Conservation (phyloP, 1,140 invertebrate genomes). For the Atta texana region DNA sequence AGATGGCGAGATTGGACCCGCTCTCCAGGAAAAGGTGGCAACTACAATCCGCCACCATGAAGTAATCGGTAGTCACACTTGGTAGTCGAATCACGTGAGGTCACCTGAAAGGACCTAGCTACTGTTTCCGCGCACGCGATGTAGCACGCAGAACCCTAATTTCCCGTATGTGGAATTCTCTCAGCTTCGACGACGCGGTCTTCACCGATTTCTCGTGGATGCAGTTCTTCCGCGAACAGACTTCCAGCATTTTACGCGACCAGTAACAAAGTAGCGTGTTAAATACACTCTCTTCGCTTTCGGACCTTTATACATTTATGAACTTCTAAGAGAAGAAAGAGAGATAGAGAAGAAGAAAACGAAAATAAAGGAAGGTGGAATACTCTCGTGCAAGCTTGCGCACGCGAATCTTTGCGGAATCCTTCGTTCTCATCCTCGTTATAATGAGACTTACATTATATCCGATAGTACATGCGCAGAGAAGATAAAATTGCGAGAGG, state of each 20-base stretch:
- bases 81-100: constrained; percentile 53
- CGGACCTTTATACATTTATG: not conserved
- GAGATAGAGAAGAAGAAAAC: not conserved
- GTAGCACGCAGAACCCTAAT: constrained; percentile 32
- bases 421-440: not conserved
- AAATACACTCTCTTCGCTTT: constrained; percentile 17
- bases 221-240: constrained; percentile 27
- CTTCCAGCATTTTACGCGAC: constrained; percentile 34
- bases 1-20: not conserved
- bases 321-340: not conserved
- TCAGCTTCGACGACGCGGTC: not conserved
- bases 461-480: not conserved
- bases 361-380: not conserved
- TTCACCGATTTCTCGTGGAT: not conserved
- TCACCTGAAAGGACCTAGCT: constrained; percentile 43
- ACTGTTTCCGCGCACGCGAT: constrained; percentile 53
- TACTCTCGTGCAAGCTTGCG: constrained; percentile 22
- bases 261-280: constrained; percentile 44
- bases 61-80: constrained; percentile 38
- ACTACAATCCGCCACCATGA: constrained; percentile 33
- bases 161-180: constrained; percentile 3
- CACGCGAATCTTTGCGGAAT: constrained; percentile 24
- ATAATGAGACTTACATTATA: constrained; percentile 43
- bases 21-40: not conserved
- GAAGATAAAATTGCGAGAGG: constrained; percentile 16